These are phyloP conservation scores for Chrysaora quinquecirrha DNA, from an alignment of 30 jellyfish, hydroid and myxozoan species.

Conservation along the genomic window DNA sequence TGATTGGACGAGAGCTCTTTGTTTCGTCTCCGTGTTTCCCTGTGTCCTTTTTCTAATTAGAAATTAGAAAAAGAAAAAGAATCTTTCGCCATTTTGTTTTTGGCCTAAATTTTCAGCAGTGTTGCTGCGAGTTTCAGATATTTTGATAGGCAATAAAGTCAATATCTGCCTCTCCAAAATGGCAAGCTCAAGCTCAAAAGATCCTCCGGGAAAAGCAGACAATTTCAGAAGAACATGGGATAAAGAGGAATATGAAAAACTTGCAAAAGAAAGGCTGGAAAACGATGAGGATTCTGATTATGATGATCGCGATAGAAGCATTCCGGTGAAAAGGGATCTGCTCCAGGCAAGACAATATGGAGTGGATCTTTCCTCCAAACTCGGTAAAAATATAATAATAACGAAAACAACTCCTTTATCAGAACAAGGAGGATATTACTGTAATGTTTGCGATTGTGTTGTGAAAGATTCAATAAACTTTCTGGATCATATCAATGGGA, in stretches of 20 bases:
- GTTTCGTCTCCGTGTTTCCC: too few relatives aligned
- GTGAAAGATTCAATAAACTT: slow-evolving; percentile 97
- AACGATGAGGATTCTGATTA: slow-evolving; percentile 65
- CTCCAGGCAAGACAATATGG: slow-evolving; percentile 90
- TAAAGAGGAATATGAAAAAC: slow-evolving; percentile 79
- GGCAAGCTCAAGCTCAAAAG: slow-evolving; percentile 68
- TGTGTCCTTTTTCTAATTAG: too few relatives aligned
- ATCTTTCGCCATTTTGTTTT: too few relatives aligned
- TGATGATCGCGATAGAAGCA: slow-evolving; percentile 20
- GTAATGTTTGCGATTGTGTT: slow-evolving; percentile 98
- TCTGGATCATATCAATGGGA: slow-evolving; percentile 97
- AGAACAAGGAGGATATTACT: slow-evolving; percentile 98
- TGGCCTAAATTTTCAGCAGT: too few relatives aligned
- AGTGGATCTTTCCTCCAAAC: slow-evolving; percentile 86
- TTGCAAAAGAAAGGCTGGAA: slow-evolving; percentile 86
- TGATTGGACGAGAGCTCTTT: too few relatives aligned
- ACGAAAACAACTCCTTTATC: slow-evolving; percentile 96
- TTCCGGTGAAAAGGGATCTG: slow-evolving; percentile 80
- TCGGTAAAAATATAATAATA: slow-evolving; percentile 90
- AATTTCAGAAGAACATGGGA: slow-evolving; percentile 99
- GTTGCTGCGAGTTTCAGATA: too few relatives aligned
- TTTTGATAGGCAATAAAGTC: too few relatives aligned
- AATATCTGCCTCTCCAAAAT: too few relatives aligned
- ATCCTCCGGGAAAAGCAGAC: slow-evolving; percentile 81
- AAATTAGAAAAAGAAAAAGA: too few relatives aligned